A percentile compares a stretch with the other conserved stretches of the same genome.
phyloP scores from a whole-genome alignment of 2,113 vertebrate genomes.

The Jacana jacana region DNA sequence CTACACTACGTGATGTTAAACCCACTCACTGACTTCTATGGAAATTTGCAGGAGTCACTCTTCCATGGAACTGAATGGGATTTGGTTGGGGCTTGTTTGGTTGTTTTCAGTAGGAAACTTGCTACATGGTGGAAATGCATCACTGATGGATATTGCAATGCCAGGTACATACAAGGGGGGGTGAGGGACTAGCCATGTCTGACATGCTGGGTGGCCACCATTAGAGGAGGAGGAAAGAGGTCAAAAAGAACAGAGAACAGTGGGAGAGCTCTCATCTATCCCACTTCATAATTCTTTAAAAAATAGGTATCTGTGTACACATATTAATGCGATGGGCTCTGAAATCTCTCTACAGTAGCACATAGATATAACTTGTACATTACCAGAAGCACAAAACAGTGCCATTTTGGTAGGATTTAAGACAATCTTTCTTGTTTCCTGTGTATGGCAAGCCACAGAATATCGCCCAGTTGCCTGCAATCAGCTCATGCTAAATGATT shows the following conservation, averaged over 20 bases:
- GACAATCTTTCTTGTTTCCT: neutral
- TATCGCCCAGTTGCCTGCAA: neutral
- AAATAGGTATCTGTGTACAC: neutral
- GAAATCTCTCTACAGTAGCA: neutral
- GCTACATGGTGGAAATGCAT: neutral
- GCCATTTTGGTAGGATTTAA: neutral
- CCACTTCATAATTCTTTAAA: neutral
- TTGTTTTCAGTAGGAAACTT: neutral
- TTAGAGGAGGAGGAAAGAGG: neutral
- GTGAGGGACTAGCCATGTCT: neutral
- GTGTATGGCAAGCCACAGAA: neutral
- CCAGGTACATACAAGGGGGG: rapidly evolving
- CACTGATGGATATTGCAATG: neutral
- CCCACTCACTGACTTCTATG: neutral
- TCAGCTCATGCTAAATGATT: neutral
- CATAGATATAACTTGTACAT: neutral
- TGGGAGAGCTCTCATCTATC: neutral
- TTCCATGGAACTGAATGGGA: neutral
- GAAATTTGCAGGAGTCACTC: neutral
- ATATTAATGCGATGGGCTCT: neutral
- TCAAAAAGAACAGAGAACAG: neutral
- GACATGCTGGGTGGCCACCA: neutral
- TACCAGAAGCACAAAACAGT: neutral
- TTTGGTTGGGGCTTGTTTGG: neutral
- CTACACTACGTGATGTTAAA: neutral